A percentile compares a stretch with the other conserved stretches of the same genome.
phyloP scores from a whole-genome alignment of 2,888 invertebrate genomes.

The Oscheius sp. region DNA sequence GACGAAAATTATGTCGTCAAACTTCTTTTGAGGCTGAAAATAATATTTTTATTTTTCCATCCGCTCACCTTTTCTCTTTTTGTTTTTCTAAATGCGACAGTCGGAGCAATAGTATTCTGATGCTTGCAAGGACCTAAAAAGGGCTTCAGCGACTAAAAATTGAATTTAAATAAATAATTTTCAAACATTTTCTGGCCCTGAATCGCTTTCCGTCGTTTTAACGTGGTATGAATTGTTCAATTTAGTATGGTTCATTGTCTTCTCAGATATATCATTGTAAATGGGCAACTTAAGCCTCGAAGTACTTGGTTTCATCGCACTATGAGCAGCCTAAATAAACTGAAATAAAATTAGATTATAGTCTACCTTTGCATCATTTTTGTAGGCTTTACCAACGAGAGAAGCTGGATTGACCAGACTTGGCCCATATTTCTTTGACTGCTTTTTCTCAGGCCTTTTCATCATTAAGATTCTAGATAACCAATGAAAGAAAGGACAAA shows the following conservation, averaged over 20 bases:
- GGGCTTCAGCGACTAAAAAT: constrained; percentile 38
- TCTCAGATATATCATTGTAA: constrained; percentile 35
- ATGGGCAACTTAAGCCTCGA: constrained; percentile 22
- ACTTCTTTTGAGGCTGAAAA: constrained; percentile 38
- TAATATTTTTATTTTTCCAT: background rate
- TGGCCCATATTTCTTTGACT: constrained; percentile 26
- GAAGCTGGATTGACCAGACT: constrained; percentile 42
- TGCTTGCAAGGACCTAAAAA: constrained; percentile 33
- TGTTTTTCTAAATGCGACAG: constrained; percentile 51
- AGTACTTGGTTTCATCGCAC: constrained; percentile 6
- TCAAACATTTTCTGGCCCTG: constrained; percentile 37
- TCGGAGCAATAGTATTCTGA: constrained; percentile 36
- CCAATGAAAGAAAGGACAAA: background rate
- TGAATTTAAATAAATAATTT: background rate
- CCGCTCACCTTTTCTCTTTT: constrained; percentile 36
- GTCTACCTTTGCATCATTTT: constrained; percentile 40
- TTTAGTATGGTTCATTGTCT: constrained; percentile 41
- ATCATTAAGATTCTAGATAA: constrained; percentile 59
- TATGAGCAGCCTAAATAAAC: constrained; percentile 16
- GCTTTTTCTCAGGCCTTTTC: constrained; percentile 58
- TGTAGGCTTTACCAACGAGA: constrained; percentile 46
- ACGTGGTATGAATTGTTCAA: constrained; percentile 45
- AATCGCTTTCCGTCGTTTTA: constrained; percentile 37
- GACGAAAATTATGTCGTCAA: constrained; percentile 65
- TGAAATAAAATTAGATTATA: background rate